phyloP scores from a whole-genome alignment of 2,888 invertebrate species.

The Spicauda simplicius region DNA sequence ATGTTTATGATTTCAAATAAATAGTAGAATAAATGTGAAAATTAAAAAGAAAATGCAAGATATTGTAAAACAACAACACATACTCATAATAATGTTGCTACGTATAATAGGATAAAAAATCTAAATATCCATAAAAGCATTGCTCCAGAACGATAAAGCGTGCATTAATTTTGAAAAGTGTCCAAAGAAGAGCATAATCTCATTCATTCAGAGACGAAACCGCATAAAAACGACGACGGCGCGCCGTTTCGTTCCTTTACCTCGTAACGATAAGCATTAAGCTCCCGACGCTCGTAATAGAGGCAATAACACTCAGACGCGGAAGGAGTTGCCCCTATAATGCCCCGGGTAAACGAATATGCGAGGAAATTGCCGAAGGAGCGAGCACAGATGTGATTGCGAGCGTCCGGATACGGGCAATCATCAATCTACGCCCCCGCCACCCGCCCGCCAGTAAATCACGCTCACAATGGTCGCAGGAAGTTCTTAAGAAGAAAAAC shows the following conservation, averaged over 20 bases:
- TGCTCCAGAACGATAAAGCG: background rate
- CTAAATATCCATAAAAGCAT: no score
- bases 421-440: conserved; percentile 75
- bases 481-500: conserved; percentile 85
- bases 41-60: no score
- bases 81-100: no score
- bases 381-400: conserved; percentile 77
- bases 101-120: no score
- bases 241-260: conserved; percentile 47
- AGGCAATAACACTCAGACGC: conserved; percentile 77
- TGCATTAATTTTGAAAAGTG: conserved; percentile 6
- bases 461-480: conserved; percentile 82
- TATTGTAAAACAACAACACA: no score
- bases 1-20: no score
- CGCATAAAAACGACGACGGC: conserved; percentile 30
- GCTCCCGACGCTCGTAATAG: conserved; percentile 68
- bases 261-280: conserved; percentile 63
- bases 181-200: conserved; percentile 24
- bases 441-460: conserved; percentile 71
- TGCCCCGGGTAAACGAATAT: conserved; percentile 82
- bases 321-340: conserved; percentile 78
- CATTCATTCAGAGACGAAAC: conserved; percentile 30
- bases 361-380: conserved; percentile 75
- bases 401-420: conserved; percentile 72
- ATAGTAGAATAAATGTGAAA: no score